Evolutionary conservation across 1,140 invertebrate species (phyloP).

Genomic region (Neodiprion virginianus): DNA sequence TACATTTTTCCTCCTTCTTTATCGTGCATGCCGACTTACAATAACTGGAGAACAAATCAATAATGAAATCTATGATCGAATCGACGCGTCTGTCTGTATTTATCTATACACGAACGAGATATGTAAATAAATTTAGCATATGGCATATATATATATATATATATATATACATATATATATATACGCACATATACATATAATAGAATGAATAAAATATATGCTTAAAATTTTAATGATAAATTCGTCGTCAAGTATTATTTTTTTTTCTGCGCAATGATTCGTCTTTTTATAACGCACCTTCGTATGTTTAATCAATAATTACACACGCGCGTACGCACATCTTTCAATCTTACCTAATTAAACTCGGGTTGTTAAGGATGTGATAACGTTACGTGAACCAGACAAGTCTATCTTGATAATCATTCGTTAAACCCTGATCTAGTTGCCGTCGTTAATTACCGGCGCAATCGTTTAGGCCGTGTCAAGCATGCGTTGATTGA

Average conservation of each 20-base stretch:
- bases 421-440: background rate
- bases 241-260: background rate
- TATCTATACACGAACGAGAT: background rate
- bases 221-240: background rate
- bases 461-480: background rate
- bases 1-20: background rate
- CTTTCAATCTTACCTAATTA: too few relatives aligned
- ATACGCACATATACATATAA: background rate
- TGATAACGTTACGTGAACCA: background rate
- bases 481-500: background rate
- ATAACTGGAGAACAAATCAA: too few relatives aligned
- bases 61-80: background rate
- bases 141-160: background rate
- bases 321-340: background rate
- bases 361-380: too few relatives aligned
- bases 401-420: constrained; percentile 1
- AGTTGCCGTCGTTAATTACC: background rate
- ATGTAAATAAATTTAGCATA: background rate
- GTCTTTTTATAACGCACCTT: too few relatives aligned
- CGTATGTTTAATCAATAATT: background rate
- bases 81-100: background rate
- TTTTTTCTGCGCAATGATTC: too few relatives aligned
- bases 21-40: too few relatives aligned
- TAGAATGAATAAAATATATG: background rate
- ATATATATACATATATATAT: too few relatives aligned